Conservation (phyloP, 2,797 vertebrate genomes). For the Poecilia wingei region DNA sequence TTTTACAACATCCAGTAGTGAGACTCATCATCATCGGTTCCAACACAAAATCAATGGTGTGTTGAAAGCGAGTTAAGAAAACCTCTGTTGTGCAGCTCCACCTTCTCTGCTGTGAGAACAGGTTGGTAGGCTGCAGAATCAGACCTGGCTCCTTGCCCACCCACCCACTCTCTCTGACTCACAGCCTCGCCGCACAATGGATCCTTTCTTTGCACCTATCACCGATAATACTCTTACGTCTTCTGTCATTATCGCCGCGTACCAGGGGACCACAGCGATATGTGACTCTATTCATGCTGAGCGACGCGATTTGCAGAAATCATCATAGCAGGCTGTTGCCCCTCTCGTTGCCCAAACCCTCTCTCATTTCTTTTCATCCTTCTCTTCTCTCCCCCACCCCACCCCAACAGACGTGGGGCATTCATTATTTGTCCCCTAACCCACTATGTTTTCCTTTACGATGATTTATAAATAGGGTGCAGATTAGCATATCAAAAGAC, state of each 20-base stretch:
- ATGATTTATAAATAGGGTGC: constrained; percentile 63
- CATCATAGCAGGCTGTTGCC: constrained; percentile 22
- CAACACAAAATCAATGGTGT: not conserved
- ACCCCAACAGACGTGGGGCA: constrained; percentile 31
- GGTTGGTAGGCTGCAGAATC: constrained; percentile 10
- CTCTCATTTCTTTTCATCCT: constrained; percentile 24
- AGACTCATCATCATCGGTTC: not conserved
- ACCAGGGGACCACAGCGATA: constrained; percentile 44
- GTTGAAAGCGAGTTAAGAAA: not conserved
- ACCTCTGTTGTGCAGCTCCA: not conserved
- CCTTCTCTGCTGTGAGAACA: not conserved
- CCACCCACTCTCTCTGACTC: constrained; percentile 29
- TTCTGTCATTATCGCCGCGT: constrained; percentile 43
- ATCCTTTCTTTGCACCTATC: constrained; percentile 36
- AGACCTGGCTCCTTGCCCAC: constrained; percentile 28
- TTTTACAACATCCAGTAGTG: not conserved
- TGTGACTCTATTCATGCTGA: constrained; percentile 50
- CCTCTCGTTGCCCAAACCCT: constrained; percentile 19
- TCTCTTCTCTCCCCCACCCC: constrained; percentile 29
- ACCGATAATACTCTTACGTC: constrained; percentile 11
- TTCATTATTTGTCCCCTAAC: constrained; percentile 62
- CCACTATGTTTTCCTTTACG: constrained; percentile 50
- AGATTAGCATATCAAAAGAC: constrained; percentile 69
- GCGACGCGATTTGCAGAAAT: constrained; percentile 38
- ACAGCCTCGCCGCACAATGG: constrained; percentile 30